These are phyloP conservation scores for Diaphora mendica DNA, from an alignment of 2,888 invertebrate genomes.

Conservation along the genomic window DNA sequence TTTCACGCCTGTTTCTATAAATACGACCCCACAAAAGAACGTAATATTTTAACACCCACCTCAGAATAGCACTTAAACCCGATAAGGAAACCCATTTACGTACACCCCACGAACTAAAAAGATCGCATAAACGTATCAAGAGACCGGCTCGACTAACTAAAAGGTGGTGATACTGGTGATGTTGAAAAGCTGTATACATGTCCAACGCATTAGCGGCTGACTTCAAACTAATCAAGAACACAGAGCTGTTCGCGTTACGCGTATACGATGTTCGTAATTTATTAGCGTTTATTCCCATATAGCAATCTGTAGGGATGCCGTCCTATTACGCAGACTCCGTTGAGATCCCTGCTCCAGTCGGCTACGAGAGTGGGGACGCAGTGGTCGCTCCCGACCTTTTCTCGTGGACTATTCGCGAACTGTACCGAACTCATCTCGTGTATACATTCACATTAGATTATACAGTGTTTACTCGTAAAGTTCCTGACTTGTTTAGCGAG, in stretches of 20 bases:
- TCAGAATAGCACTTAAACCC: constrained; percentile 48
- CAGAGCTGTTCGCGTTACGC: constrained; percentile 77
- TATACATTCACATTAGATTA: constrained; percentile 54
- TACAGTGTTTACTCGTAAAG: constrained; percentile 61
- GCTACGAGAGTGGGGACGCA: constrained; percentile 73
- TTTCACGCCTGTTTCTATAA: not conserved
- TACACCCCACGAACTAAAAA: constrained; percentile 36
- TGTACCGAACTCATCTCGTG: constrained; percentile 61
- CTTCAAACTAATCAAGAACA: constrained; percentile 85
- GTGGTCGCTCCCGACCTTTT: constrained; percentile 68
- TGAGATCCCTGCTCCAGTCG: constrained; percentile 82
- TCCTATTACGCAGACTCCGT: constrained; percentile 86
- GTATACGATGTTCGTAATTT: constrained; percentile 84
- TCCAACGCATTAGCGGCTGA: constrained; percentile 78
- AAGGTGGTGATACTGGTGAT: constrained; percentile 28
- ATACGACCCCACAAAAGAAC: not conserved
- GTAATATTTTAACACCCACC: constrained; percentile 28
- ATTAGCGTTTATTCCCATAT: constrained; percentile 85
- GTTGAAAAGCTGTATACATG: constrained; percentile 52
- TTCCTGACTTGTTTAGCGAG: constrained; percentile 56
- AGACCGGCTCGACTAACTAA: constrained; percentile 31
- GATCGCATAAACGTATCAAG: constrained; percentile 19
- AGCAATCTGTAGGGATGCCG: constrained; percentile 84
- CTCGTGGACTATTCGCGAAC: constrained; percentile 52
- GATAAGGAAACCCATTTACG: constrained; percentile 37